A percentile compares a stretch with the other conserved stretches of the same genome.
Evolutionary conservation across 2,797 vertebrate genomes (phyloP).

Genomic region (Tauraco hartlaubi): DNA sequence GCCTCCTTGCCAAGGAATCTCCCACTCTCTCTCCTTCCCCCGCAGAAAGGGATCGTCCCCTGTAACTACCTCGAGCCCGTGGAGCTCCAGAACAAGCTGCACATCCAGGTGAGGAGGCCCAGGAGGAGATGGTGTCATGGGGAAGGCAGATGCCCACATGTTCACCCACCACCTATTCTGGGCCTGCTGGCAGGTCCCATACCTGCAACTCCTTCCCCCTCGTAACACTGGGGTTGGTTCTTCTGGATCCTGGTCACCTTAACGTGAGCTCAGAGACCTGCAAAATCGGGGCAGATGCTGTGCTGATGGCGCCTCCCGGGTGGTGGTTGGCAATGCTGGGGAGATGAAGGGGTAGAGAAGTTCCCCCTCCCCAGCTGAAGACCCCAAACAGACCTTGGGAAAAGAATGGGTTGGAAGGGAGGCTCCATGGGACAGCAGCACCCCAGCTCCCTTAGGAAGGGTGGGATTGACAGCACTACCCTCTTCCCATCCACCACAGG

Average conservation of each 20-base stretch:
- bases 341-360: not conserved
- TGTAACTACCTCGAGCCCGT: slow-evolving; percentile 93
- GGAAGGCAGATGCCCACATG: not conserved
- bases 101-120: slow-evolving; percentile 59
- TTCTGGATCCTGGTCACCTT: not conserved
- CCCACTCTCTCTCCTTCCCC: not conserved
- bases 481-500: slow-evolving; percentile 35
- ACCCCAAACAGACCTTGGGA: not conserved
- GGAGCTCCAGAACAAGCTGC: slow-evolving; percentile 82
- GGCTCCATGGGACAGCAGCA: not conserved
- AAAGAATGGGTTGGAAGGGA: not conserved
- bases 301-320: rapidly evolving
- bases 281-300: not conserved
- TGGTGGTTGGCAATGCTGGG: rapidly evolving
- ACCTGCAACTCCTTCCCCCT: not conserved
- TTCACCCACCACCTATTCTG: not conserved
- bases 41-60: slow-evolving; percentile 93
- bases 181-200: not conserved
- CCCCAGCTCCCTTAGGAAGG: not conserved
- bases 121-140: not conserved
- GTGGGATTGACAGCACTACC: not conserved
- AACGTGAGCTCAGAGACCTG: not conserved
- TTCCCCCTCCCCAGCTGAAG: not conserved
- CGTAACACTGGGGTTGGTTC: not conserved
- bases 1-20: not conserved